These are phyloP conservation scores for Phalacrocorax brasilianus DNA, from an alignment of 2,113 vertebrate genomes.

Conservation along the genomic window DNA sequence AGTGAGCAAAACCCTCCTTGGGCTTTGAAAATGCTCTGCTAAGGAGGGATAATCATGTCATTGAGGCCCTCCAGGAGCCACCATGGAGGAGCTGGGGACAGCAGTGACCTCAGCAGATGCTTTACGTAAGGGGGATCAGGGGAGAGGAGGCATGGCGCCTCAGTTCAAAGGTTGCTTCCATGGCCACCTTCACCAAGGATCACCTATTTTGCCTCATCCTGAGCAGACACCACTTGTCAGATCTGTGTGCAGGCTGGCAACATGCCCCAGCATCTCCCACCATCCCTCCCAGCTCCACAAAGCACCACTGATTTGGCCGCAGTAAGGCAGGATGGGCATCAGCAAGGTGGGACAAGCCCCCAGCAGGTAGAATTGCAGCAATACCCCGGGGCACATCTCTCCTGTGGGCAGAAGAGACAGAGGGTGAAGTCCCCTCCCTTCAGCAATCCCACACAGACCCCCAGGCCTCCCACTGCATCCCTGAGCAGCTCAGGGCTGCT, in stretches of 20 bases:
- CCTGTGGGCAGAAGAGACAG: background rate
- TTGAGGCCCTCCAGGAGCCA: constrained; percentile 10
- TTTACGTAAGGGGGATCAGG: constrained; percentile 16
- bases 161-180: background rate
- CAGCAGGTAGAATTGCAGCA: background rate
- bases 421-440: background rate
- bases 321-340: background rate
- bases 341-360: background rate
- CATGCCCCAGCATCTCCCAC: background rate
- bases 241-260: background rate
- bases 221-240: background rate
- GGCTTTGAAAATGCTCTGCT: constrained; percentile 31
- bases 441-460: background rate
- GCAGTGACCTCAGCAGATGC: constrained; percentile 41
- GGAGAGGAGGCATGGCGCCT: background rate
- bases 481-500: background rate
- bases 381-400: rapidly evolving
- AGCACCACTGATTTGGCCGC: background rate
- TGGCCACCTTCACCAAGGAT: background rate
- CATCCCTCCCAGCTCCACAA: background rate
- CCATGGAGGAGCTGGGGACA: constrained; percentile 17
- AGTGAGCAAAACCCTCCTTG: constrained; percentile 50
- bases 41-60: constrained; percentile 64
- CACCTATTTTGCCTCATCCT: background rate
- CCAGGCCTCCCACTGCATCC: background rate